Base-by-base conservation (phyloP, 1,140 invertebrate genomes). In the Pissodes strobi region DNA sequence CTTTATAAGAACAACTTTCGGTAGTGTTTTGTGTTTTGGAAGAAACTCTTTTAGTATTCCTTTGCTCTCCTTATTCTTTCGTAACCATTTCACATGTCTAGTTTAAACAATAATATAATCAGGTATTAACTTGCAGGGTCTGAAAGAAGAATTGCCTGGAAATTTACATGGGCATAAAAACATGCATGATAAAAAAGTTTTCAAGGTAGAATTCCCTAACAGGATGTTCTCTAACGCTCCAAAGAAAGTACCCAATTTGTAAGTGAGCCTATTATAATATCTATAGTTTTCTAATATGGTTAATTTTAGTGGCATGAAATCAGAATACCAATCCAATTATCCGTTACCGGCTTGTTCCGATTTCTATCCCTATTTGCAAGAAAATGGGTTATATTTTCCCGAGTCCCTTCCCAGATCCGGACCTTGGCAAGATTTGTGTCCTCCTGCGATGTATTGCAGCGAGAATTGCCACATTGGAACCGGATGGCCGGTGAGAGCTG, bases 371-470 rank as follows among this genome's bases (percentile, higher is more conserved):
- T 70, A 72, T 65, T 34, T 69, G 9, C 38, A 68, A 37, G 55
- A 69, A 39, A 53, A 52, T 39, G 70, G 70, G 2, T 59, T 70
- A 8, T 64, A 60, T 27, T 72, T 57, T 19, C 45, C 59, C 6
- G 69, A 71, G 17, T 60, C 65, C 1, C 59, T 75, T n/a, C 48
- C 73, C 2, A 27, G 60, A 23, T 38, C 72, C 2, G 69, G 71
- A n/a, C 57, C 69, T 0, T 77, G 70, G 68, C 75, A 78, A 58
- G 70, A 68, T 61, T 62, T 78, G 18, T 57, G 68, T 22, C 57
- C 73, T n/a, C 76, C 75, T 8, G 71, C 62, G 57, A 78, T 78
- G 77, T 79, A 79, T 51, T 76, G 74, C 39, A 76, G 73, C 8
- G 78, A 79, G 63, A 68, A 70, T 22, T 75, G 75, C 39, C 75